Conservation (phyloP, 30 jellyfish, hydroid and myxozoan genomes). For the Aurelia sp. region DNA sequence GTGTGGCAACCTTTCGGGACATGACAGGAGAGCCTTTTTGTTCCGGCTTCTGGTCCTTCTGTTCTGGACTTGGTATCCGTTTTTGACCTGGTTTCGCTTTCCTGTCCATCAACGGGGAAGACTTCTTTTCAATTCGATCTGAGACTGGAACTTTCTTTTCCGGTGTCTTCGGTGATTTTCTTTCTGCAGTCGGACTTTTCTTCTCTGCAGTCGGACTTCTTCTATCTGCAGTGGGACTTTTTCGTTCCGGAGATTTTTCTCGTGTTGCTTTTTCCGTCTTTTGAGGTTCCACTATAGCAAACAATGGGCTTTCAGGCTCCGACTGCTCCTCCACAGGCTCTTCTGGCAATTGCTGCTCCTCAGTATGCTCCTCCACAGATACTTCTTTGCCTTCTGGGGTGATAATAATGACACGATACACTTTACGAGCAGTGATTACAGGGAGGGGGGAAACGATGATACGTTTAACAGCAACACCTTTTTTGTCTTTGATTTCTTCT, state of each 20-base stretch:
- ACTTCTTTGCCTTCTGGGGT: conserved; percentile 62
- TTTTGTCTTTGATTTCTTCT: conserved; percentile 67
- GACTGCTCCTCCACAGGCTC: conserved; percentile 26
- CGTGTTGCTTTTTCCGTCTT: conserved; percentile 14
- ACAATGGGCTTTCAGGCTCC: conserved; percentile 1
- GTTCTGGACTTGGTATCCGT: conserved; percentile 25
- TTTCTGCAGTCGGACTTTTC: conserved; percentile 29
- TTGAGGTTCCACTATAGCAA: conserved; percentile 15
- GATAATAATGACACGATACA: conserved; percentile 49
- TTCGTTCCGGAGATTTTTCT: conserved; percentile 3
- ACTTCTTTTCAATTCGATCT: conserved; percentile 13
- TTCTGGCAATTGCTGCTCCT: conserved; percentile 46
- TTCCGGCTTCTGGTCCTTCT: neutral
- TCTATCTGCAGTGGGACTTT: conserved; percentile 31
- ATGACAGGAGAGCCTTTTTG: too few species aligned
- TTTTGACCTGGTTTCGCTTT: conserved; percentile 24
- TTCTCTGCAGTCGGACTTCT: conserved; percentile 24
- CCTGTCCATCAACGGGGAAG: conserved; percentile 22
- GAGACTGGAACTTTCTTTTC: conserved; percentile 21
- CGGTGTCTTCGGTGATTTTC: neutral
- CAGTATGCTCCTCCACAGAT: conserved; percentile 34
- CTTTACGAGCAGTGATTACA: conserved; percentile 83
- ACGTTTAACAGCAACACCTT: conserved; percentile 66
- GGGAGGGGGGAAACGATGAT: conserved; percentile 57
- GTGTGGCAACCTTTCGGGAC: neutral